Percentiles rank a stretch among this genome's conserved stretches.
Evolutionary conservation across 2,888 invertebrate genomes (phyloP).

Genomic region (Subacronicta megacephala): DNA sequence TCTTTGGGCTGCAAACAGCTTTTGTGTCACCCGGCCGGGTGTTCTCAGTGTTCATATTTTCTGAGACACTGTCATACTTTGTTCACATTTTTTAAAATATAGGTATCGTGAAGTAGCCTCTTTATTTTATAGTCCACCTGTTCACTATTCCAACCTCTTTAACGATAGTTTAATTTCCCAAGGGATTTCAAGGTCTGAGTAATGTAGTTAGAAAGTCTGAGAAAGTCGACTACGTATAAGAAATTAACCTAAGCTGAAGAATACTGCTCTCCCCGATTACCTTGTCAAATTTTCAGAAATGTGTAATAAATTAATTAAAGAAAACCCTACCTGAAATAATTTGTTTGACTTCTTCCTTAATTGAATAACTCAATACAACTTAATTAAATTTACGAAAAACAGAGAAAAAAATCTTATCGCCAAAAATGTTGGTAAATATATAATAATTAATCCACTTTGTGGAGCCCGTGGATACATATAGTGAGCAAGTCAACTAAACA

Average conservation of each 20-base stretch:
- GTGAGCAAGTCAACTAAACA: constrained; percentile 30
- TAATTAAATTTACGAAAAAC: constrained; percentile 46
- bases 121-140: neutral
- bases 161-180: neutral
- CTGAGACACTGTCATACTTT: neutral
- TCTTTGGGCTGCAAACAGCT: constrained; percentile 3
- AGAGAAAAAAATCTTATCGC: constrained; percentile 27
- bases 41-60: constrained; percentile 4
- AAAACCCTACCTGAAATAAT: constrained; percentile 23
- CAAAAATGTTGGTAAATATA: constrained; percentile 26
- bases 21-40: constrained; percentile 8
- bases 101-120: neutral
- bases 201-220: neutral
- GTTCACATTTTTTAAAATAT: too few species aligned
- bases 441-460: constrained; percentile 45
- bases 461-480: constrained; percentile 21
- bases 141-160: neutral
- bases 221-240: neutral
- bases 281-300: constrained; percentile 32
- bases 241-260: constrained; percentile 14
- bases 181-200: neutral
- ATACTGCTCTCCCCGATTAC: constrained; percentile 18
- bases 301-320: constrained; percentile 41
- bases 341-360: constrained; percentile 39
- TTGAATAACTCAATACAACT: constrained; percentile 41